A percentile compares a stretch with the other conserved stretches of the same genome.
Conservation (phyloP, 2,888 invertebrate species). For the Ischnura elegans region DNA sequence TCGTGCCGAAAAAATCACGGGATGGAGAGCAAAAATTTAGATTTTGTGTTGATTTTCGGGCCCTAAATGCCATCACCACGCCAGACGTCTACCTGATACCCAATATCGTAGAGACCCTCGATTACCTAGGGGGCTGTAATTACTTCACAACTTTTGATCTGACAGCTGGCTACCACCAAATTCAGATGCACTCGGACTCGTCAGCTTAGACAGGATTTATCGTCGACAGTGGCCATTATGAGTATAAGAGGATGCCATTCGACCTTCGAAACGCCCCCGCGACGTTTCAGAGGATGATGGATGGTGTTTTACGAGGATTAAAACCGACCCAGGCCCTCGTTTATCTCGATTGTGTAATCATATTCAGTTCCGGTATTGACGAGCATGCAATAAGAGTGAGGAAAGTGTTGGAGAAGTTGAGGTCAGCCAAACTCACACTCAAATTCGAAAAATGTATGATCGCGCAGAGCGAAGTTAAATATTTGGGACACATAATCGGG, state of each 20-base stretch:
- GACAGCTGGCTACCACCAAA: background rate
- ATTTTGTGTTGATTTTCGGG: no score
- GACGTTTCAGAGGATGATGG: background rate
- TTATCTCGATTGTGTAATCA: slow-evolving; percentile 29
- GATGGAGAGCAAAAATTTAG: no score
- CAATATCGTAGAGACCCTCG: background rate
- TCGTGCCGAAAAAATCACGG: no score
- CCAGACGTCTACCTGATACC: background rate
- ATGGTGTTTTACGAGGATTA: background rate
- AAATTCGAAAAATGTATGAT: slow-evolving; percentile 72
- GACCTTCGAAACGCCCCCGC: background rate
- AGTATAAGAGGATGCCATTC: background rate
- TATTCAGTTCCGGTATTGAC: background rate
- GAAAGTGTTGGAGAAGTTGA: slow-evolving; percentile 71
- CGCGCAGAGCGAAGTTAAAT: slow-evolving; percentile 71
- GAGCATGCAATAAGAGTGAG: slow-evolving; percentile 47
- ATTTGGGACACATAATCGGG: slow-evolving; percentile 75
- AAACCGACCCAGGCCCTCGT: background rate
- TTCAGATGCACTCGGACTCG: background rate
- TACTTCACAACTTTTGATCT: background rate
- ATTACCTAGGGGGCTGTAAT: background rate
- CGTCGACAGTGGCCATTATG: background rate
- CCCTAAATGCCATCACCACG: background rate
- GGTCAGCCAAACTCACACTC: slow-evolving; percentile 73
- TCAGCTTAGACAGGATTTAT: background rate